Base-by-base conservation (phyloP, 1,140 invertebrate species). In the Drosophila nikananu region DNA sequence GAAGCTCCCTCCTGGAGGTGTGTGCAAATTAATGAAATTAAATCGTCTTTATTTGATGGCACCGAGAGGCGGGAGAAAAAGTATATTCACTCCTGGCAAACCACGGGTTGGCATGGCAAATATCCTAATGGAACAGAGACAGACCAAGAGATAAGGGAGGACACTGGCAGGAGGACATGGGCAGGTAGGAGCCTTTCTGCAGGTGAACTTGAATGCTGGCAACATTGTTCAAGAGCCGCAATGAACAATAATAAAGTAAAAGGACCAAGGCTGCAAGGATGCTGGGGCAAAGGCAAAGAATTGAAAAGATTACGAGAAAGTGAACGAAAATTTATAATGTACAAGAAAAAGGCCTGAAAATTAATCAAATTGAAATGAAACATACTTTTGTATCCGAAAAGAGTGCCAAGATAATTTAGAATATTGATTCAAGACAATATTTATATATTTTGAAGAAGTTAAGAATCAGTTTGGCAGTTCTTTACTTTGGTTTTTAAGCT, bases 11-110 rank as follows among this genome's bases (percentile, higher is more conserved):
- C 64, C 68, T 21, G 19, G 48, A 55, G 63, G 64, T 75, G 58
- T 80, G 76, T 66, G 72, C 80, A 89, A 83, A 87, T 87, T 87
- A 87, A 87, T 87, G 84, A 83, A 87, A 87, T 87, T 89, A 87
- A 87, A 87, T 87, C 67, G 84, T 76, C 67, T 83, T 89, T 79
- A 71, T 83, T 87, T 80, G 86, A 86, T 86, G 83, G 79, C 30
- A 54, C 48, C 39, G 37, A 64, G 49, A 46, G 52, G 37, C 39
- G 39, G n/a, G 48, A 15, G 25, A 30, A 59, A 52, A 39, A 44
- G 17, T 49, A 51, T 41, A 60, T 67, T 68, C 62, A 41, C 21
- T 72, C 37, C 27, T 37, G 23, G 68, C 54, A 35, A n/a, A n/a
- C 66, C 67, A 12, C 70, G 51, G 70, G 70, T 51, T 44, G 44